Evolutionary conservation across 2,113 vertebrate species (phyloP), one percentile per base, ranked within the genome.

Genomic region (Orientallactaga bullata): DNA sequence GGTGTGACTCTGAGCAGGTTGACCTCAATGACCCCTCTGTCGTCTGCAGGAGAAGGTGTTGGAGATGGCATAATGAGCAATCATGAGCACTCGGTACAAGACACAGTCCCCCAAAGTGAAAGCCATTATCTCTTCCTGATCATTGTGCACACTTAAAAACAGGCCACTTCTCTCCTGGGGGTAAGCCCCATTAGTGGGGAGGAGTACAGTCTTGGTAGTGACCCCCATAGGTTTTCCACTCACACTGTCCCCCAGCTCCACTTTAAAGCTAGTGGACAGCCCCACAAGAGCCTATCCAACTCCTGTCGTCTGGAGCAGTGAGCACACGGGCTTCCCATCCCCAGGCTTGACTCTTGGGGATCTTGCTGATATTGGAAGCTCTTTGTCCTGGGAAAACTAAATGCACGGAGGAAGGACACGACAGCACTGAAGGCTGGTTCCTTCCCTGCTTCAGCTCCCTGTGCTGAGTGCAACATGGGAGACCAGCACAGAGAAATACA

Each of bases 111-210:
- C 78, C 17, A 58, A 68, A 78, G 28, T 55, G 42, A 47, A 86
- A 84, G 37, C 2, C 72, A 26, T 90, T 84, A 23, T 86, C 79
- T 73, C 87, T 23, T 21, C 35, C 17, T 47, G 66, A 86, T 28
- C 35, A 39, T 73, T 58, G 55, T 55, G 24, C 78, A 73, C 20
- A 81, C 73, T 87, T 71, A 88, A 96, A 95, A 55, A 63, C 5
- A 10, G 20, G 39, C 58, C 66, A 21, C 80, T 91, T 88, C n/a
- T 79, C 12, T 47, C 15, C 39, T 11, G 35, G 28, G 17, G 69
- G 51, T 81, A 58, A 37, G 10, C 60, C 71, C 73, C 42, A 17
- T 68, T 42, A 32, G 16, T 26, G 4, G 4, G 2, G 3, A 16
- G 16, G 30, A 3, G 5, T 4, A 61, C 16, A 74, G 17, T 80